Conservation (phyloP, 2,888 invertebrate species). For the Anorthoa munda region DNA sequence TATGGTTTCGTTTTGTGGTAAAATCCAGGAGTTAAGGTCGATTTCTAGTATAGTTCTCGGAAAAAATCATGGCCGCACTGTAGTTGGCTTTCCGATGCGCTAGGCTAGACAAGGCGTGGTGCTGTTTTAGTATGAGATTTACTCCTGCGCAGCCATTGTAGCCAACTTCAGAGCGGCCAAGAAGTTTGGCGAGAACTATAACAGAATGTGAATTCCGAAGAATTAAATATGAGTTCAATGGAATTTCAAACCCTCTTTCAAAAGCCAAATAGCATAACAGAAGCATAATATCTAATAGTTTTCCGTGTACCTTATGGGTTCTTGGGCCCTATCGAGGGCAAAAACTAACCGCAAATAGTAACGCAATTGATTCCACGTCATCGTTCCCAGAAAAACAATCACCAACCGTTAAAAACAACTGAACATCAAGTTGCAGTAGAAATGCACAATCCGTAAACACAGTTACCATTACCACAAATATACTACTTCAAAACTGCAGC, state of each 20-base stretch:
- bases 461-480: slow-evolving; percentile 10
- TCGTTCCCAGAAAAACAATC: slow-evolving; percentile 7
- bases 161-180: too few species aligned
- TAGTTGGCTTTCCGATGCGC: too few species aligned
- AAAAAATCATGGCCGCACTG: too few species aligned
- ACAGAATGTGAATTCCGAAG: not conserved
- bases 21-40: not conserved
- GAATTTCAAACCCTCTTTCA: not conserved
- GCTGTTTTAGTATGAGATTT: too few species aligned
- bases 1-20: not conserved
- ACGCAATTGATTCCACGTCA: not conserved
- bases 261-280: too few species aligned
- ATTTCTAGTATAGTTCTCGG: not conserved
- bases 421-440: not conserved
- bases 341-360: too few species aligned
- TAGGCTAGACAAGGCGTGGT: too few species aligned
- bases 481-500: slow-evolving; percentile 19
- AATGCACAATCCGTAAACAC: not conserved
- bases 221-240: not conserved
- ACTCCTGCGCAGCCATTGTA: too few species aligned
- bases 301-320: too few species aligned
- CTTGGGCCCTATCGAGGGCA: too few species aligned
- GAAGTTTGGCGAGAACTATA: too few species aligned
- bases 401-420: not conserved
- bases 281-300: too few species aligned